Conservation (phyloP, 2,113 vertebrate genomes). For the Podocnemis expansa region DNA sequence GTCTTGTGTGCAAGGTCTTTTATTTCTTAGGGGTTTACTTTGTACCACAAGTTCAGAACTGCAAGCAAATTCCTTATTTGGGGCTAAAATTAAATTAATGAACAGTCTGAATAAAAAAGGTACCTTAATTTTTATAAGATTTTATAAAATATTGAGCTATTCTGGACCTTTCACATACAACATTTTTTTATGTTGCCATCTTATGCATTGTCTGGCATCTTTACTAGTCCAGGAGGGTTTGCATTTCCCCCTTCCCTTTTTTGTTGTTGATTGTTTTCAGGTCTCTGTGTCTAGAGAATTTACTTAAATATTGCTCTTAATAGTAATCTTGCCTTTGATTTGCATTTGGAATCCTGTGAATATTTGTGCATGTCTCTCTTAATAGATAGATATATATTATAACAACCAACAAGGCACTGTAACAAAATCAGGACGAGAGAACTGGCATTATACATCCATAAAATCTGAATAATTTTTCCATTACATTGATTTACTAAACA, state of each 20-base stretch:
- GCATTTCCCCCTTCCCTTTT: background rate
- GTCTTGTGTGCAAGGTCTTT: background rate
- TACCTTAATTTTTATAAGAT: background rate
- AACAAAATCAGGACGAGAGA: background rate
- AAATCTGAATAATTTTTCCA: background rate
- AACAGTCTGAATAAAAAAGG: background rate
- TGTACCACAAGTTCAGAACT: background rate
- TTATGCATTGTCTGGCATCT: conserved; percentile 17
- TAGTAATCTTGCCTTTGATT: background rate
- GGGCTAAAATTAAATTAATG: background rate
- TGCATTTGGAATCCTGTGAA: background rate
- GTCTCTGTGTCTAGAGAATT: background rate
- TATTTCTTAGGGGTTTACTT: background rate
- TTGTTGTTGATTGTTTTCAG: background rate
- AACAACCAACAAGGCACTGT: background rate
- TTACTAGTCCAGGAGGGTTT: background rate
- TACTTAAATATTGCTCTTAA: background rate
- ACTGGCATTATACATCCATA: background rate
- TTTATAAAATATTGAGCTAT: background rate
- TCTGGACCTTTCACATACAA: background rate
- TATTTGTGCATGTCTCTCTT: background rate
- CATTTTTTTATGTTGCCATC: background rate
- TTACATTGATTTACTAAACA: background rate
- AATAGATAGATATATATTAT: background rate
- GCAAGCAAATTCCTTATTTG: background rate